These are phyloP conservation scores for Solea solea DNA, from an alignment of 2,113 vertebrate species.

Conservation along the genomic window DNA sequence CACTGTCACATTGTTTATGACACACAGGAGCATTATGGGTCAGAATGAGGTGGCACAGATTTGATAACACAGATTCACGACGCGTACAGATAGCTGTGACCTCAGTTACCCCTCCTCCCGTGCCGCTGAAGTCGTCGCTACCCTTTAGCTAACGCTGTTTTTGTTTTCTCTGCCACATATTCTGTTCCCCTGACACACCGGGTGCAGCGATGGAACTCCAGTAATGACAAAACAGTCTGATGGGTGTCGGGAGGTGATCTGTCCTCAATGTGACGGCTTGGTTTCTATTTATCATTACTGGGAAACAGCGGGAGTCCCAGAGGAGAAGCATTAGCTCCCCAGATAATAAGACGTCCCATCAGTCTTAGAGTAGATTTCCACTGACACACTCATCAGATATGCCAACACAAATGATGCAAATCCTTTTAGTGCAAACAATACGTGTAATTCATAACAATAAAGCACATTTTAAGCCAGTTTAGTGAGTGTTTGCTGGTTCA, in stretches of 20 bases:
- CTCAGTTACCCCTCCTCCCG: neutral
- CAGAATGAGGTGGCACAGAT: conserved; percentile 11
- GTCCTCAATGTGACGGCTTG: neutral
- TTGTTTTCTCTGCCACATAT: neutral
- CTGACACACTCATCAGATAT: neutral
- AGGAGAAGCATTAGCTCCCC: conserved; percentile 12
- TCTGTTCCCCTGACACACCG: neutral
- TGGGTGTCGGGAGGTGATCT: conserved; percentile 4
- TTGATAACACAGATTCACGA: neutral
- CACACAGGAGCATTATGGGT: conserved; percentile 1
- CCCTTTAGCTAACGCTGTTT: neutral
- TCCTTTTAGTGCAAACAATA: neutral
- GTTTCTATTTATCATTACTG: conserved; percentile 34
- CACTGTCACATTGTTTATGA: neutral
- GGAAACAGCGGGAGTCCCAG: conserved; percentile 1
- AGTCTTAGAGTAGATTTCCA: neutral
- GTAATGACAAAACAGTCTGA: neutral
- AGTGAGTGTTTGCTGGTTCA: too few species aligned
- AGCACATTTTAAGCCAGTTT: too few species aligned
- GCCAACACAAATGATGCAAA: neutral
- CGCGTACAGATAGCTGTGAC: too few species aligned
- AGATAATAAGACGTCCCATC: neutral
- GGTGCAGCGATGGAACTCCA: neutral
- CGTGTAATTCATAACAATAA: neutral
- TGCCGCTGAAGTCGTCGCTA: conserved; percentile 5